Evolutionary conservation across 1,140 invertebrate species (phyloP).

Genomic region (Chironomus tepperi): DNA sequence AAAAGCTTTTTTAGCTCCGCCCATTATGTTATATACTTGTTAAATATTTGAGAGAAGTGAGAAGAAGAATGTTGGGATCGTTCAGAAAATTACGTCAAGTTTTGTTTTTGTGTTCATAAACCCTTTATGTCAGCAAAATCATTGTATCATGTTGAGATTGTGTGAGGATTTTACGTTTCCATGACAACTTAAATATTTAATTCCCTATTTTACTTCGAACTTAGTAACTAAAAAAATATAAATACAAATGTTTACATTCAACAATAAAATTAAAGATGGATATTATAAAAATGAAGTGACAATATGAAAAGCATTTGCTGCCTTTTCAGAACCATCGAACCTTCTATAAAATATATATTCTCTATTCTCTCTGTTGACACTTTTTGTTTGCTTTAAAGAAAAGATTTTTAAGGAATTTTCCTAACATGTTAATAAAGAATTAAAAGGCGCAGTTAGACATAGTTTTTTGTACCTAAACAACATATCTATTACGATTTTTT

Average conservation of each 20-base stretch:
- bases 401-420: not conserved
- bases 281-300: not conserved
- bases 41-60: not conserved
- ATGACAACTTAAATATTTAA: too few species aligned
- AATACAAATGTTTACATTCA: not conserved
- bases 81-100: too few species aligned
- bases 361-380: not conserved
- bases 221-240: too few species aligned
- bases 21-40: not conserved
- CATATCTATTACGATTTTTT: not conserved
- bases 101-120: too few species aligned
- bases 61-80: not conserved
- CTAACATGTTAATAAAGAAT: not conserved
- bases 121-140: too few species aligned
- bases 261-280: not conserved
- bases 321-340: not conserved
- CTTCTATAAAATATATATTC: not conserved
- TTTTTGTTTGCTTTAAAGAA: not conserved
- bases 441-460: not conserved
- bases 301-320: not conserved
- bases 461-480: not conserved
- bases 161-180: too few species aligned
- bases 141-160: too few species aligned
- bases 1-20: conserved; percentile 20
- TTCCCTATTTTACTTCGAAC: too few species aligned